Evolutionary conservation across 2,797 vertebrate genomes (phyloP).

Genomic region (Pterois miles): DNA sequence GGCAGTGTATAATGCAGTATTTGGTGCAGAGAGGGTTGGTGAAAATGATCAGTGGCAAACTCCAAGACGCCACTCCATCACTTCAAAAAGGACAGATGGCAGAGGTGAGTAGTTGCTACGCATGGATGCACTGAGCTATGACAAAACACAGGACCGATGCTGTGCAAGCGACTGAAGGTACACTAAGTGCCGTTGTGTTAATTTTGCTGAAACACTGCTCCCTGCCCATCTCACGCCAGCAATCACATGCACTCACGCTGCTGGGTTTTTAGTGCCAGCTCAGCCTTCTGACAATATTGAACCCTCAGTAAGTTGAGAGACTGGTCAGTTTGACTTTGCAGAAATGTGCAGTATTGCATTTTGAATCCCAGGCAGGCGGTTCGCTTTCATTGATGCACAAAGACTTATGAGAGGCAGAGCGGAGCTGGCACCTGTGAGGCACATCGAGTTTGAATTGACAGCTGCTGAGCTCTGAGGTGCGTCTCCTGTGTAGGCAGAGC

Average conservation of each 20-base stretch:
- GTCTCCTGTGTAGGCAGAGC: slow-evolving; percentile 44
- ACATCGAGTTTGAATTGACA: slow-evolving; percentile 67
- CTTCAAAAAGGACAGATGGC: neutral
- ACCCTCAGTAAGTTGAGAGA: slow-evolving; percentile 50
- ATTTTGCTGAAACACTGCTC: neutral
- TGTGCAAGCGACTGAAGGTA: neutral
- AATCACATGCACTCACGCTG: neutral
- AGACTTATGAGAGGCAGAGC: slow-evolving; percentile 61
- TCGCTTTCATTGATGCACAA: slow-evolving; percentile 73
- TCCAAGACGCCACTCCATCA: neutral
- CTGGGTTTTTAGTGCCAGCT: slow-evolving; percentile 25
- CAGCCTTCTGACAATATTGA: slow-evolving; percentile 51
- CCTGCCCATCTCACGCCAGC: neutral
- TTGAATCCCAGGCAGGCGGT: slow-evolving; percentile 57
- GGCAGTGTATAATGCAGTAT: slow-evolving; percentile 6
- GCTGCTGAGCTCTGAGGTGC: slow-evolving; percentile 57
- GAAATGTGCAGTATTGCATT: slow-evolving; percentile 66
- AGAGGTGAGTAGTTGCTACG: neutral
- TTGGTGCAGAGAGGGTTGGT: neutral
- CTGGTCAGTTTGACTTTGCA: slow-evolving; percentile 74
- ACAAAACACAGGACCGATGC: neutral
- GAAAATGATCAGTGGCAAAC: neutral
- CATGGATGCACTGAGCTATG: neutral
- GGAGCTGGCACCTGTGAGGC: slow-evolving; percentile 66
- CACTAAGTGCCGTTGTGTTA: neutral